Evolutionary conservation across 2,113 vertebrate species (phyloP), one percentile per base, ranked within the genome.

Genomic region (Tiliqua scincoides): DNA sequence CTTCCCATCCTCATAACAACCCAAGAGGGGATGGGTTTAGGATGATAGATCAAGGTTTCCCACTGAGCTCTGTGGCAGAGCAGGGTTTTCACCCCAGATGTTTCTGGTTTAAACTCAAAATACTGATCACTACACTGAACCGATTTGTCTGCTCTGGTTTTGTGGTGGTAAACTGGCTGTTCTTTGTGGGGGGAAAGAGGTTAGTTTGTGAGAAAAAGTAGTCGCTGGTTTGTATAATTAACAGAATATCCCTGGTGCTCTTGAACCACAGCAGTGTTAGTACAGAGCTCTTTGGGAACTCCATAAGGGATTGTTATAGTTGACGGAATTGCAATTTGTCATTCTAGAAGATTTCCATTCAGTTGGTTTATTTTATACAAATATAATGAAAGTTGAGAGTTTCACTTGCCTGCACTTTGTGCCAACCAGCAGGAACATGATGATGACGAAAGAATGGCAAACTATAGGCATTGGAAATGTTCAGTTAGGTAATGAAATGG

Each of bases 391-490:
- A 68, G 12, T 1, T 35, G n/a, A 71, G 32, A 43, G 14, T 40
- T 85, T 79, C 30, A 62, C 48, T 15, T 3, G 9, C 57, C 68
- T 84, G 20, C n/a, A 14, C 27, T 78, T 83, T 91, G 37, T 86
- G 61, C 57, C 83, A 61, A 40, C 76, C 35, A 86, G 27, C 43
- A 73, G 25, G 35, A 2, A 2, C 1, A 4, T 8, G 0, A 75
- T 70, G 63, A 32, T 80, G n/a, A 73, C 54, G 43, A 30, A 77
- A 88, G 6, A 35, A 80, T 82, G 70, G 20, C 43, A 88, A 79
- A 48, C 65, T 21, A 72, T 83, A 83, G 1, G 21, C 72, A 1
- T 5, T 35, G 27, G 11, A 74, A 81, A 18, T 23, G 3, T 20
- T 78, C 12, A 2, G 37, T 57, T 3, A 71, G 35, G 25, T 0